Percentiles rank a stretch among this genome's conserved stretches.
These are phyloP conservation scores for Galerucella pusilla DNA, from an alignment of 2,888 invertebrate genomes.

Conservation along the genomic window DNA sequence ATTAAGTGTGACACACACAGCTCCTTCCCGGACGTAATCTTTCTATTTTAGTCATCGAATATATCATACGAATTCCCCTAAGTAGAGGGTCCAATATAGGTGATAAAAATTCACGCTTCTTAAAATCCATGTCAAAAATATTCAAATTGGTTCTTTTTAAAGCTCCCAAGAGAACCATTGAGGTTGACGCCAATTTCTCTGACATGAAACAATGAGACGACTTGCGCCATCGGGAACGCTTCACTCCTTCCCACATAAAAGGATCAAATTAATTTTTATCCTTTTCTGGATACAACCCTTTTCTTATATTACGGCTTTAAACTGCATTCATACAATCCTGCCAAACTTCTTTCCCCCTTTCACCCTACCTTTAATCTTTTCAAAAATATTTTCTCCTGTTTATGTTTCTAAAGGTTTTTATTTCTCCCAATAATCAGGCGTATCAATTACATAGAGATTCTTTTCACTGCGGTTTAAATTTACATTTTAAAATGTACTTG, in stretches of 20 bases:
- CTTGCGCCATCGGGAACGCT: conserved; percentile 57
- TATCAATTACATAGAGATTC: conserved; percentile 1
- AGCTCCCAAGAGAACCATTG: conserved; percentile 65
- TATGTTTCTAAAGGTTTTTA: neutral
- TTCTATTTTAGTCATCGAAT: conserved; percentile 53
- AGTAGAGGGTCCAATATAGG: conserved; percentile 62
- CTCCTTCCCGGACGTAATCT: conserved; percentile 47
- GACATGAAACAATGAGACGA: conserved; percentile 66
- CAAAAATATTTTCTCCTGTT: conserved; percentile 13
- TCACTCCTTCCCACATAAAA: conserved; percentile 56
- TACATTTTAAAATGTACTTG: neutral
- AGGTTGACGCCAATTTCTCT: conserved; percentile 69
- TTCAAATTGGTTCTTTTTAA: conserved; percentile 69
- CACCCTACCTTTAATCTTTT: conserved; percentile 9
- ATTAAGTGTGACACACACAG: conserved; percentile 42
- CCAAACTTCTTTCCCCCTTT: conserved; percentile 13
- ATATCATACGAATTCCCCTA: conserved; percentile 53
- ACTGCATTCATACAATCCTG: conserved; percentile 31
- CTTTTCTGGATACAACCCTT: conserved; percentile 50
- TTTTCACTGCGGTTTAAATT: neutral
- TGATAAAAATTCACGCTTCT: conserved; percentile 67
- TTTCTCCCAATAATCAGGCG: neutral
- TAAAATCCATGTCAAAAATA: conserved; percentile 70
- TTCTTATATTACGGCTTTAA: conserved; percentile 38
- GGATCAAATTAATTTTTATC: conserved; percentile 58